Percentiles rank a stretch among this genome's conserved stretches.
Conservation (phyloP, 1,140 invertebrate genomes). For the Calliopsis andreniformis region DNA sequence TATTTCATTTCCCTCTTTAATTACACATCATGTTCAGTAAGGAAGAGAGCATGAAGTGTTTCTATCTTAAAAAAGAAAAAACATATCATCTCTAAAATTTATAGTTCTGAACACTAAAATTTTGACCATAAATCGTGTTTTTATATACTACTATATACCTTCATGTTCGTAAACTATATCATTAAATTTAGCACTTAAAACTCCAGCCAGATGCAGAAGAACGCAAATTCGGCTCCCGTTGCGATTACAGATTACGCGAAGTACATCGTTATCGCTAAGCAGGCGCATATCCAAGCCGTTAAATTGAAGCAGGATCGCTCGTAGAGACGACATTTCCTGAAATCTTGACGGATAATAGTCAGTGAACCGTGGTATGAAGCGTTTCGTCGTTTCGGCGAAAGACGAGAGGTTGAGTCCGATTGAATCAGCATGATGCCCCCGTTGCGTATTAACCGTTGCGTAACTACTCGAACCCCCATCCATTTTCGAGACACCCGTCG, state of each 20-base stretch:
- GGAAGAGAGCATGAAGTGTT: no score
- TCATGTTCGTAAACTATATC: no score
- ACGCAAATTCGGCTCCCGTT: not conserved
- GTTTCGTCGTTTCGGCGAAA: conserved; percentile 27
- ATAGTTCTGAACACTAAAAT: no score
- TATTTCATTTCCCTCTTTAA: not conserved
- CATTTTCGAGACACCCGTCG: conserved; percentile 16
- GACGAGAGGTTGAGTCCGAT: conserved; percentile 34
- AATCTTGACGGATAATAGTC: conserved; percentile 53
- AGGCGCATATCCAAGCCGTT: not conserved
- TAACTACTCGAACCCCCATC: conserved; percentile 35
- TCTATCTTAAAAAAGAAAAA: no score
- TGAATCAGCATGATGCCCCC: conserved; percentile 53
- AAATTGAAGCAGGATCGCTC: not conserved
- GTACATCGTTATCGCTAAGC: not conserved
- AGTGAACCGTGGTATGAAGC: conserved; percentile 26
- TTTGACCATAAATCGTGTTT: no score
- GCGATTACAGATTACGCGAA: not conserved
- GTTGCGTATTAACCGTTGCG: conserved; percentile 54
- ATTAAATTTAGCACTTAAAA: no score
- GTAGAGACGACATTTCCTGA: not conserved
- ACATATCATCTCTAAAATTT: no score
- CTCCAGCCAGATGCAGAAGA: no score
- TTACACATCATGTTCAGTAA: not conserved
- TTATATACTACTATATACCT: no score